phyloP scores from a whole-genome alignment of 1,140 invertebrate species.

The Mactra quadrangularis region DNA sequence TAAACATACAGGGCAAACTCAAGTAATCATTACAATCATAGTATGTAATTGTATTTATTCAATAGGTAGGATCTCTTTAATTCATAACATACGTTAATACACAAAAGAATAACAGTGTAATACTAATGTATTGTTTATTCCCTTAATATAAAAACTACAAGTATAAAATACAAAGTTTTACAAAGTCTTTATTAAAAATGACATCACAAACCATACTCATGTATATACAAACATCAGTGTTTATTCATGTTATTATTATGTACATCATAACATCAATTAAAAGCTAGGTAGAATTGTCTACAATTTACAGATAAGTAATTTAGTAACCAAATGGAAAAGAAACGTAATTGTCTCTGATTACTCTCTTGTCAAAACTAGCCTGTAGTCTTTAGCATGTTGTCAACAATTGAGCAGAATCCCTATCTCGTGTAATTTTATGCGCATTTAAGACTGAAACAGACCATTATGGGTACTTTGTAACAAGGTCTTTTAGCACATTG shows the following conservation, averaged over 20 bases:
- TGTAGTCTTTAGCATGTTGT: background rate
- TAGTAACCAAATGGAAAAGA: constrained; percentile 6
- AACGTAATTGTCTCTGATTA: constrained; percentile 1
- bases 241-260: background rate
- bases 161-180: no score
- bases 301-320: constrained; percentile 2
- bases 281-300: background rate
- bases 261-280: background rate
- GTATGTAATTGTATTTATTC: no score
- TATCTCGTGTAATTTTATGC: background rate
- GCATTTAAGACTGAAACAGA: background rate
- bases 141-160: no score
- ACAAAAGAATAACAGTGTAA: no score
- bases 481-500: background rate
- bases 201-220: no score
- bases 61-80: no score
- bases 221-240: constrained; percentile 3
- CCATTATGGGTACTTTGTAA: background rate
- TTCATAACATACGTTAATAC: no score
- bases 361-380: constrained; percentile 7
- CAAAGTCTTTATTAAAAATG: no score
- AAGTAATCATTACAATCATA: no score
- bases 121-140: no score
- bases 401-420: background rate
- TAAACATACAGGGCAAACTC: no score